Conservation (phyloP, 2,113 vertebrate genomes). For the Lynx canadensis region DNA sequence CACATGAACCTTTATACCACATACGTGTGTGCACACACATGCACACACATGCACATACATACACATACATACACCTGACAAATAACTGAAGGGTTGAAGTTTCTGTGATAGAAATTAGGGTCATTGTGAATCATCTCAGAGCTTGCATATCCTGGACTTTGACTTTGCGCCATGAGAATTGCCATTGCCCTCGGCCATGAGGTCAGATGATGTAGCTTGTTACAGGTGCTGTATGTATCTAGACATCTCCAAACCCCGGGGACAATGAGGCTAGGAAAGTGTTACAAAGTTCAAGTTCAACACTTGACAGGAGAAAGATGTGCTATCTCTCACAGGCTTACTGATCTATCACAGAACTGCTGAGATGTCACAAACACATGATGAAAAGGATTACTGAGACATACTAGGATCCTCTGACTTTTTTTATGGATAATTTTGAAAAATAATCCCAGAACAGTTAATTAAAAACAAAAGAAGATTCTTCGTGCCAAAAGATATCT, state of each 20-base stretch:
- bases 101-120: neutral
- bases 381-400: neutral
- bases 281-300: constrained; percentile 21
- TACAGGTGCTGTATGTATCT: neutral
- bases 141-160: neutral
- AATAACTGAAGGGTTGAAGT: neutral
- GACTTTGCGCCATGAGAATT: constrained; percentile 37
- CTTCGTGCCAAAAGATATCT: neutral
- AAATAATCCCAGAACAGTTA: constrained; percentile 20
- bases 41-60: neutral
- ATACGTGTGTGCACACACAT: fast-evolving
- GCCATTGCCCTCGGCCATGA: neutral
- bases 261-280: constrained; percentile 8
- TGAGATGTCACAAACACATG: neutral
- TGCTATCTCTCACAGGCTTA: neutral
- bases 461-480: constrained; percentile 37
- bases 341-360: neutral
- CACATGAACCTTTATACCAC: neutral
- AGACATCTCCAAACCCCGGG: neutral
- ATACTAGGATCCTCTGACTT: neutral
- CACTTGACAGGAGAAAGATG: neutral
- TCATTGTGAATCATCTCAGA: neutral
- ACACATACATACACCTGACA: neutral
- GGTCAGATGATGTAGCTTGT: neutral
- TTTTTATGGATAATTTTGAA: constrained; percentile 31